Conservation (phyloP, 2,888 invertebrate species). For the Temnothorax unifasciatus region DNA sequence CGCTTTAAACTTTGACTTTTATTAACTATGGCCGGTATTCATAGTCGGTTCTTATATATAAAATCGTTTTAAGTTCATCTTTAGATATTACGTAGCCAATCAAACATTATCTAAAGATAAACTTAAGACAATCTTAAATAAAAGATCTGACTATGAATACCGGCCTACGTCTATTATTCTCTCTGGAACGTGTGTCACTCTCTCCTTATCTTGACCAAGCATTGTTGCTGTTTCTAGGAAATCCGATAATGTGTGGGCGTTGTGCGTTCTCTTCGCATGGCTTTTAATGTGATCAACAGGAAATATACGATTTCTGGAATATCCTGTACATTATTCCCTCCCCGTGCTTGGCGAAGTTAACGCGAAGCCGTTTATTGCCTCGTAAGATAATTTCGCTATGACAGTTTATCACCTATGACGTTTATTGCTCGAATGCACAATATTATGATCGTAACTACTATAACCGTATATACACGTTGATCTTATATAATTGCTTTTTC, state of each 20-base stretch:
- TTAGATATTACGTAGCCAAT: too few species aligned
- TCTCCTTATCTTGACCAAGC: not conserved
- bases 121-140: too few species aligned
- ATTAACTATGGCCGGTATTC: too few species aligned
- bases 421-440: constrained; percentile 1
- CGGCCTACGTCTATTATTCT: not conserved
- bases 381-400: constrained; percentile 11
- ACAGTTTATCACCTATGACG: constrained; percentile 15
- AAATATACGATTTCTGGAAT: constrained; percentile 10
- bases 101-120: too few species aligned
- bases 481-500: constrained; percentile 20
- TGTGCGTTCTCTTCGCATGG: not conserved
- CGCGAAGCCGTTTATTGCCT: constrained; percentile 5
- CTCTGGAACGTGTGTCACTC: not conserved
- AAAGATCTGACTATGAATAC: too few species aligned
- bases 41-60: too few species aligned
- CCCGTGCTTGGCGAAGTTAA: not conserved
- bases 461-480: not conserved
- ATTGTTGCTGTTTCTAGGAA: not conserved
- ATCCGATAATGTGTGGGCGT: too few species aligned
- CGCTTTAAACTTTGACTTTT: too few species aligned
- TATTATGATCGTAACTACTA: constrained; percentile 5
- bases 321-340: not conserved
- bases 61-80: too few species aligned
- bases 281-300: not conserved